These are phyloP conservation scores for Umimayanthus kanabou DNA, from an alignment of 92 coral and sea anemone genomes.

Conservation along the genomic window DNA sequence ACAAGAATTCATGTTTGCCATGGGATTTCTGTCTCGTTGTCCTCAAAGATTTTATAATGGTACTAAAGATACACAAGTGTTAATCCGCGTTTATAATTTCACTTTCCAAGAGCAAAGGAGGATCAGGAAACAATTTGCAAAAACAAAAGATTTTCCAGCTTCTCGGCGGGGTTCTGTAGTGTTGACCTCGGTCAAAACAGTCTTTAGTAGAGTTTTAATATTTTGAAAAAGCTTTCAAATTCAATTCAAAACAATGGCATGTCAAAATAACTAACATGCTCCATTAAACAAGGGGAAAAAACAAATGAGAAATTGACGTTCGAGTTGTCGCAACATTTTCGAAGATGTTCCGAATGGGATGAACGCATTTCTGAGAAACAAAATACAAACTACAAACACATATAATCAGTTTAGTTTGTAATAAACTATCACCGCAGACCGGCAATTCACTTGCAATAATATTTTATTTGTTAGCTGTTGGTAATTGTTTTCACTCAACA, in stretches of 20 bases:
- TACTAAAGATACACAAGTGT: not conserved
- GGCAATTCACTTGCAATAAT: not conserved
- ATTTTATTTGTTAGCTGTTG: not conserved
- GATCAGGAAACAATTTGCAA: not conserved
- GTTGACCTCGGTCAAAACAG: not conserved
- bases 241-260: not conserved
- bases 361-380: not conserved
- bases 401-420: no score
- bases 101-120: not conserved
- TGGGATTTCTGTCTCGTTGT: not conserved
- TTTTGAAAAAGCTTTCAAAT: not conserved
- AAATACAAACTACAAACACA: not conserved
- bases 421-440: not conserved
- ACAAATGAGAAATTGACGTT: not conserved
- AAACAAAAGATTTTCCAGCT: constrained; percentile 1
- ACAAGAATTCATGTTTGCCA: not conserved
- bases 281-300: not conserved
- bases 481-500: constrained; percentile 4
- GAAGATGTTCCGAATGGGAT: not conserved
- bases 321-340: not conserved
- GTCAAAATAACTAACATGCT: not conserved
- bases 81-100: not conserved
- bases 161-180: constrained; percentile 21
- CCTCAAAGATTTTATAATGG: not conserved
- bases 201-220: no score